phyloP scores from a whole-genome alignment of 2,888 invertebrate species.

The Steromphala cineraria region DNA sequence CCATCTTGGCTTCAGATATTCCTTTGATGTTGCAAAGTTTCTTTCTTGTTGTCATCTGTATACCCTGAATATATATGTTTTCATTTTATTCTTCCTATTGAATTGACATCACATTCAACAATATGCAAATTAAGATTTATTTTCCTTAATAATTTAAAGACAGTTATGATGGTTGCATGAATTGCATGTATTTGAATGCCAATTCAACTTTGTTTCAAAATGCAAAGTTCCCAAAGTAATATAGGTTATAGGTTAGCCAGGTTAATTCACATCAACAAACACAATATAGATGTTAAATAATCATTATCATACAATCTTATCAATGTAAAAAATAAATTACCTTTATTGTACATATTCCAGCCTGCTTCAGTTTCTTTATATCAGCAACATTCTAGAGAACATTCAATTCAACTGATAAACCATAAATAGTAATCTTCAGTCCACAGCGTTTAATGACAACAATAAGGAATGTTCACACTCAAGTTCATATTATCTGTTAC shows the following conservation, averaged over 20 bases:
- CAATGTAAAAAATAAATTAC: conserved; percentile 45
- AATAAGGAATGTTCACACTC: too few species aligned
- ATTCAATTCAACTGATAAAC: neutral
- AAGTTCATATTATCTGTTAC: too few species aligned
- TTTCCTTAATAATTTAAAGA: neutral
- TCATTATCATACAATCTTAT: too few species aligned
- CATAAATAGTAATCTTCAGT: neutral
- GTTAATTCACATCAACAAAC: too few species aligned
- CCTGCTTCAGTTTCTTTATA: conserved; percentile 85
- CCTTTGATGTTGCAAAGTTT: conserved; percentile 85
- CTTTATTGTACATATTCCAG: conserved; percentile 87
- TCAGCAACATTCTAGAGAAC: conserved; percentile 81
- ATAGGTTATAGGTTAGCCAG: too few species aligned
- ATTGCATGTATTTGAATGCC: too few species aligned
- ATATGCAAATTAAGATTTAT: neutral
- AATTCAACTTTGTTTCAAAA: too few species aligned
- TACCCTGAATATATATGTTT: conserved; percentile 76
- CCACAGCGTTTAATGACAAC: too few species aligned
- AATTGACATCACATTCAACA: neutral
- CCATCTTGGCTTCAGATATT: conserved; percentile 86
- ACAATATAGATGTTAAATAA: too few species aligned
- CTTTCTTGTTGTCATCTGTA: conserved; percentile 87
- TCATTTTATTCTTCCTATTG: too few species aligned
- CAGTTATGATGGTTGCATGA: neutral
- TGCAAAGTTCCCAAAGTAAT: too few species aligned